Evolutionary conservation across 2,113 vertebrate species (phyloP).

Genomic region (Charadrius vociferus): DNA sequence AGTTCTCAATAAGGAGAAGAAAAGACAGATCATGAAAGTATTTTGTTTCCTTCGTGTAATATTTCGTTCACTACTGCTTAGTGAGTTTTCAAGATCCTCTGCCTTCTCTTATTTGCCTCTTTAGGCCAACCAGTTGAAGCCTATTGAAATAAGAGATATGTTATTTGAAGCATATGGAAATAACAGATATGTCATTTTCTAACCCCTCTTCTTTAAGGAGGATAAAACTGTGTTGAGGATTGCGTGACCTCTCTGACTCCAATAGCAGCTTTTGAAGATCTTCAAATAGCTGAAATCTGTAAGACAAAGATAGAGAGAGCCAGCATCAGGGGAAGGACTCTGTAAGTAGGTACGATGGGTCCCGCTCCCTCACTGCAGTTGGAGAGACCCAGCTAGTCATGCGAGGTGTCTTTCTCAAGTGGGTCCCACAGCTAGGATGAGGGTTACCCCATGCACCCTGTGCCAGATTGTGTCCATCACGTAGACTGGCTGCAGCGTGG

Average conservation of each 20-base stretch:
- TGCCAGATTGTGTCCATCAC: fast-evolving
- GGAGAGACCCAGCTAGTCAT: not conserved
- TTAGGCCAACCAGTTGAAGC: not conserved
- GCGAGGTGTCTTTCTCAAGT: not conserved
- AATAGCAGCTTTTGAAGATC: not conserved
- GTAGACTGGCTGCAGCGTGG: not conserved
- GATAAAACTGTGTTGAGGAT: not conserved
- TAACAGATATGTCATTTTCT: not conserved
- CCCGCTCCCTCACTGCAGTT: not conserved
- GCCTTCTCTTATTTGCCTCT: not conserved
- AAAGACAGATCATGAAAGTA: not conserved
- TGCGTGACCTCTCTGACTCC: not conserved
- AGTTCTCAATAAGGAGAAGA: not conserved
- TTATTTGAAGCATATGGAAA: not conserved
- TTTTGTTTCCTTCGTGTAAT: not conserved
- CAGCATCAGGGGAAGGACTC: not conserved
- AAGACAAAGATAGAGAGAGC: not conserved
- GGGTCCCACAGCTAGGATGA: not conserved
- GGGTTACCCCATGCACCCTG: not conserved
- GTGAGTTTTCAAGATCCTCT: not conserved
- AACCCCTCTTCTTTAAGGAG: not conserved
- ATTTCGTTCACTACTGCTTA: not conserved
- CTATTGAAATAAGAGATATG: not conserved
- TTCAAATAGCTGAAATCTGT: not conserved
- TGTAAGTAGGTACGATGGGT: not conserved